Percentiles rank a stretch among this genome's conserved stretches.
Conservation (phyloP, 2,797 vertebrate genomes). For the Odontamblyopus rebecca region DNA sequence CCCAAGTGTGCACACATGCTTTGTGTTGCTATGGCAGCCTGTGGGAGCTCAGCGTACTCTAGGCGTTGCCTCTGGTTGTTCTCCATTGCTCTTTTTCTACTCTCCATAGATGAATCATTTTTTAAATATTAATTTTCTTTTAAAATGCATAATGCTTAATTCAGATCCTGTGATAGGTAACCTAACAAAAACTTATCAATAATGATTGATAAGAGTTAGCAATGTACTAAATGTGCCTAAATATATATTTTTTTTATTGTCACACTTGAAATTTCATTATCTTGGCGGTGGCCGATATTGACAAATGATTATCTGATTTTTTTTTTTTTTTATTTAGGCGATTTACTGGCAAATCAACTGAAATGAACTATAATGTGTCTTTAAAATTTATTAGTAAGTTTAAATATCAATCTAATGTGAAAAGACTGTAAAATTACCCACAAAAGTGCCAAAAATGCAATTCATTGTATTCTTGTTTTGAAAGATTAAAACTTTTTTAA, state of each 20-base stretch:
- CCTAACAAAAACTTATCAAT: background rate
- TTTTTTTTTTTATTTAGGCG: too few relatives aligned
- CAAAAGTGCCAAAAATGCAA: too few relatives aligned
- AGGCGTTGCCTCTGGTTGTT: conserved; percentile 68
- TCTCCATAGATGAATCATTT: conserved; percentile 48
- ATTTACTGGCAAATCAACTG: too few relatives aligned
- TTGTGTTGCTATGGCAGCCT: conserved; percentile 75
- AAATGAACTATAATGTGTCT: too few relatives aligned
- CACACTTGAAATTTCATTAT: background rate
- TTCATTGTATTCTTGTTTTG: too few relatives aligned
- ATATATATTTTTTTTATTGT: too few relatives aligned
- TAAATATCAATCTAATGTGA: too few relatives aligned
- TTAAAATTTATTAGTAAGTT: too few relatives aligned
- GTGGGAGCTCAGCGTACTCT: conserved; percentile 63
- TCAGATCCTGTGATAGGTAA: background rate
- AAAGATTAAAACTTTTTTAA: too few relatives aligned
- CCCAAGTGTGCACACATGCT: conserved; percentile 42
- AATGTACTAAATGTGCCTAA: background rate
- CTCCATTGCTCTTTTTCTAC: conserved; percentile 46
- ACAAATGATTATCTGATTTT: too few relatives aligned
- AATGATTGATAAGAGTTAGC: background rate
- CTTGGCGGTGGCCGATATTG: too few relatives aligned
- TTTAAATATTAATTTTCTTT: background rate
- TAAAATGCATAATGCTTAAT: background rate
- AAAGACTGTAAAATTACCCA: too few relatives aligned